phyloP scores from a whole-genome alignment of 2,113 vertebrate genomes.

The Calidris pygmaea region DNA sequence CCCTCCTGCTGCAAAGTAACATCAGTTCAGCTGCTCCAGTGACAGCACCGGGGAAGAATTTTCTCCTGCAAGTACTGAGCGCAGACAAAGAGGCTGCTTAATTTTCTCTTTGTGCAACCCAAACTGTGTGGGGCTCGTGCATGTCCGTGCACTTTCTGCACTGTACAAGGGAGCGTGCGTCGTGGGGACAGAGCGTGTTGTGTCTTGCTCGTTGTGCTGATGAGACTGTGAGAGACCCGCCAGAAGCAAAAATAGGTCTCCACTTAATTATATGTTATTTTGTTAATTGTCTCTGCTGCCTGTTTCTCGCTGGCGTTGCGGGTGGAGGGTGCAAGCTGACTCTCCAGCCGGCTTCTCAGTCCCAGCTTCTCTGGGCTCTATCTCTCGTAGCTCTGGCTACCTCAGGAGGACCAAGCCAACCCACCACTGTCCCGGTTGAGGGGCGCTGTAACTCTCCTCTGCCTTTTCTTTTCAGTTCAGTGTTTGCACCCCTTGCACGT shows the following conservation, averaged over 20 bases:
- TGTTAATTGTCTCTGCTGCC: background rate
- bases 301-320: background rate
- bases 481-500: accelerated
- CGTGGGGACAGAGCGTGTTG: background rate
- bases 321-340: background rate
- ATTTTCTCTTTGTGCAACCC: background rate
- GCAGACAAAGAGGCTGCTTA: background rate
- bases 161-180: accelerated
- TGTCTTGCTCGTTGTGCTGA: slow-evolving; percentile 34
- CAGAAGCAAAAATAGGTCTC: background rate
- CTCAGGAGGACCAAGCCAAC: background rate
- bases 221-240: background rate
- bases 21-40: background rate
- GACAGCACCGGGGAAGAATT: slow-evolving; percentile 41
- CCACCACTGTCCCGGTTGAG: accelerated
- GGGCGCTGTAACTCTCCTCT: background rate
- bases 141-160: background rate
- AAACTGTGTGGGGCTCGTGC: background rate
- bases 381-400: background rate
- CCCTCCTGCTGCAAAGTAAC: background rate
- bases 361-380: background rate
- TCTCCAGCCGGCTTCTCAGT: background rate
- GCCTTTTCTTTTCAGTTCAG: background rate
- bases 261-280: slow-evolving; percentile 31
- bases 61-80: background rate